Evolutionary conservation across 1,140 invertebrate species (phyloP).

Genomic region (Philopotamus ludificatus): DNA sequence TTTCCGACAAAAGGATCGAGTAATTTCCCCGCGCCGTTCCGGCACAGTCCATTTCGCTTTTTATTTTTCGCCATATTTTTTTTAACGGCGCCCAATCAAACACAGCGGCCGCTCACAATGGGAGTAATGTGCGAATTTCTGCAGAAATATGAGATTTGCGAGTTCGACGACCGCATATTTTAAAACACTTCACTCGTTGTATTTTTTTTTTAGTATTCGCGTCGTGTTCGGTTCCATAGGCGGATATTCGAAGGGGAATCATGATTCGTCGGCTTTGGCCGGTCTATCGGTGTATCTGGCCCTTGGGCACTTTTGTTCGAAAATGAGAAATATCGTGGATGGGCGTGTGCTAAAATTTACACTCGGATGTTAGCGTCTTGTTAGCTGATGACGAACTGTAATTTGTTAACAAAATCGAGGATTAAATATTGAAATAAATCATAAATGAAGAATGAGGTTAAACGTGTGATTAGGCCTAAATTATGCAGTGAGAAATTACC

Average conservation of each 20-base stretch:
- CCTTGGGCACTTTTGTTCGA: slow-evolving; percentile 17
- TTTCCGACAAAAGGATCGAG: too few species aligned
- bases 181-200: too few species aligned
- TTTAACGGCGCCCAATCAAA: too few species aligned
- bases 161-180: slow-evolving; percentile 1
- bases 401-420: slow-evolving; percentile 20
- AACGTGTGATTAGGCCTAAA: too few species aligned
- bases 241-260: slow-evolving; percentile 2
- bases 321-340: slow-evolving; percentile 12
- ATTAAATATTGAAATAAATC: too few species aligned
- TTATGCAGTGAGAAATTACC: too few species aligned
- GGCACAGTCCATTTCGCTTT: neutral
- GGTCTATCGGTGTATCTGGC: slow-evolving; percentile 4
- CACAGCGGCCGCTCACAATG: too few species aligned
- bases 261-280: slow-evolving; percentile 6
- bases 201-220: neutral
- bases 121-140: neutral
- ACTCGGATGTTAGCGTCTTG: slow-evolving; percentile 12
- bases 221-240: neutral
- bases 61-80: too few species aligned
- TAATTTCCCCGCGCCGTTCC: neutral
- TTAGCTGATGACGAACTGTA: neutral
- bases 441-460: too few species aligned
- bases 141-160: neutral
- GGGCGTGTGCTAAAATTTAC: slow-evolving; percentile 32